Percentiles rank a stretch among this genome's conserved stretches.
Conservation (phyloP, 2,113 vertebrate genomes). For the Ictalurus furcatus region DNA sequence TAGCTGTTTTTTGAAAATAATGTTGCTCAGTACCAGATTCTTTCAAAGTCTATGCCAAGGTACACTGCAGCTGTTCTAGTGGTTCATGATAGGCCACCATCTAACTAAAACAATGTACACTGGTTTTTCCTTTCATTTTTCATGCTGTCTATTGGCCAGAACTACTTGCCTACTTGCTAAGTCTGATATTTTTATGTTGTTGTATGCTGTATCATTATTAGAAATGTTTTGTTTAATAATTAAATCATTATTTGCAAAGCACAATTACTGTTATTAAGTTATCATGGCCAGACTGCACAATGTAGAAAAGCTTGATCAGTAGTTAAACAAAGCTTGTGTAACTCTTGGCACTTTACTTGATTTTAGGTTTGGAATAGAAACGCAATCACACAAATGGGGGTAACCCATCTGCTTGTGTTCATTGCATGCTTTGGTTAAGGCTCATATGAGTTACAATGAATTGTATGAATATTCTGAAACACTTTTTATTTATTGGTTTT, state of each 20-base stretch:
- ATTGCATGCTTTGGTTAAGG: not conserved
- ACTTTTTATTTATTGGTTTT: not conserved
- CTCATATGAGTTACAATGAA: not conserved
- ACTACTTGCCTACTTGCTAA: not conserved
- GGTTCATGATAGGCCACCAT: not conserved
- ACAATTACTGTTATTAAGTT: not conserved
- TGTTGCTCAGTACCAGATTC: not conserved
- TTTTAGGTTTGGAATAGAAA: not conserved
- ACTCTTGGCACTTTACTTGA: not conserved
- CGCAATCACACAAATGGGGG: not conserved
- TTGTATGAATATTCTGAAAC: not conserved
- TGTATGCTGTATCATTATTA: not conserved
- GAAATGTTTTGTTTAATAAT: not conserved
- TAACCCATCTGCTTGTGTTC: not conserved
- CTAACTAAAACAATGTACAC: not conserved
- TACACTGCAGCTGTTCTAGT: not conserved
- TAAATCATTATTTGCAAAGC: not conserved
- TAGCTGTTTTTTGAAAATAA: not conserved
- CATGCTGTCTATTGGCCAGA: not conserved
- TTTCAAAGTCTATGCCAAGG: not conserved
- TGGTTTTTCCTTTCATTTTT: not conserved
- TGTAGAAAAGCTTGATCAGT: not conserved
- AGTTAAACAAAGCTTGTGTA: not conserved
- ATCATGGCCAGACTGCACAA: not conserved
- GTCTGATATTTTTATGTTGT: not conserved